phyloP scores from a whole-genome alignment of 2,888 invertebrate genomes.

The Luperina nickerlii region DNA sequence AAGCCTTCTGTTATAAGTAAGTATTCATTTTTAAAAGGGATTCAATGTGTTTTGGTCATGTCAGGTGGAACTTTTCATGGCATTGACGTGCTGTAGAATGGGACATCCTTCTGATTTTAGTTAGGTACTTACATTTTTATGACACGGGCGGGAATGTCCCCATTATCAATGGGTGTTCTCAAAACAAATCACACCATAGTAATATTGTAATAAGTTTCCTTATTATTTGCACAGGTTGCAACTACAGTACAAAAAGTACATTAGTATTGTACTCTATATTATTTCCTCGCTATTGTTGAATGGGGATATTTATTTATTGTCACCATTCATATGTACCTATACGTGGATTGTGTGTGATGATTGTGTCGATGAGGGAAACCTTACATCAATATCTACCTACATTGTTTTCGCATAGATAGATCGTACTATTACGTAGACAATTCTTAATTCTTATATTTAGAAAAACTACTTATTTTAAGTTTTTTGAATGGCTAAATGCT shows the following conservation, averaged over 20 bases:
- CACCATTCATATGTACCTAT: no score
- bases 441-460: neutral
- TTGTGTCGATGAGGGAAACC: no score
- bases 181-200: constrained; percentile 22
- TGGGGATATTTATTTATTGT: constrained; percentile 20
- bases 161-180: constrained; percentile 2
- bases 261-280: neutral
- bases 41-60: neutral
- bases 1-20: constrained; percentile 88
- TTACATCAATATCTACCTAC: no score
- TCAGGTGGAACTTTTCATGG: neutral
- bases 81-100: neutral
- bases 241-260: constrained; percentile 12
- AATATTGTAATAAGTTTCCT: constrained; percentile 29
- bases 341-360: no score
- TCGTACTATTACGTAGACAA: neutral
- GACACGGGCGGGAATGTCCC: constrained; percentile 10
- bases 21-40: constrained; percentile 56
- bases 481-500: neutral
- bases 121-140: neutral
- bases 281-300: constrained; percentile 24
- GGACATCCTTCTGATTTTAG: neutral
- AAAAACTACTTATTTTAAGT: neutral
- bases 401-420: neutral
- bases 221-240: neutral